Evolutionary conservation across 2,113 vertebrate species (phyloP), one percentile per base, ranked within the genome.

Genomic region (Dryoscopus gambensis): DNA sequence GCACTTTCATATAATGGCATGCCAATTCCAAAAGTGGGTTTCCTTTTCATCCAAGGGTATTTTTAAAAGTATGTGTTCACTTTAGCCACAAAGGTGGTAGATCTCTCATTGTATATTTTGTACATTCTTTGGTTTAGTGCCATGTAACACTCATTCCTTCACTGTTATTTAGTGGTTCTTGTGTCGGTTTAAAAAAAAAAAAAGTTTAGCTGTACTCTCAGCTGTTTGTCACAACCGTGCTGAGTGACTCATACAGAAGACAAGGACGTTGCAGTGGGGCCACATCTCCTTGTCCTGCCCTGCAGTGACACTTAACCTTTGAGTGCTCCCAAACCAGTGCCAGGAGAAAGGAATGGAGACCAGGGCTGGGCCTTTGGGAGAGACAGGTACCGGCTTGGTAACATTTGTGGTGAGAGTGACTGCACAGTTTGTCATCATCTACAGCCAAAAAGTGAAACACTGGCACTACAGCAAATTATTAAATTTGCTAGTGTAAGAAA

Each of bases 331-430:
- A 86, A 24, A 27, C 40, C 56, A 17, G 28, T 37, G 17, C 31
- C 31, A 42, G 42, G 12, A 64, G 44, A 33, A 89, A 22, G 28
- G 13, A 40, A 21, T 57, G 53, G 57, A 73, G 20, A 42, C 18
- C 27, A 44, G 11, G 33, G 14, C 52, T 55, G 39, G 24, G 60
- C 7, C 27, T 33, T 44, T n/a, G 60, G 56, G 21, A 83, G 55
- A 22, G 33, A 20, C 5, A 28, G 22, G 35, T 70, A 17, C 14
- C 0, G 1, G 6, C 40, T n/a, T 33, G n/a, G 12, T 42, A n/a
- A 15, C 22, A 12, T 50, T 35, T 27, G 14, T 65, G 40, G 37
- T n/a, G 49, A 70, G 42, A 65, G 9, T 31, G 13, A 23, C 46
- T 69, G 25, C 18, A 13, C 13, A 25, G 5, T 47, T 81, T 77